Percentiles rank a stretch among this genome's conserved stretches.
Conservation (phyloP, 2,797 vertebrate species). For the Atherinosoma microstoma region DNA sequence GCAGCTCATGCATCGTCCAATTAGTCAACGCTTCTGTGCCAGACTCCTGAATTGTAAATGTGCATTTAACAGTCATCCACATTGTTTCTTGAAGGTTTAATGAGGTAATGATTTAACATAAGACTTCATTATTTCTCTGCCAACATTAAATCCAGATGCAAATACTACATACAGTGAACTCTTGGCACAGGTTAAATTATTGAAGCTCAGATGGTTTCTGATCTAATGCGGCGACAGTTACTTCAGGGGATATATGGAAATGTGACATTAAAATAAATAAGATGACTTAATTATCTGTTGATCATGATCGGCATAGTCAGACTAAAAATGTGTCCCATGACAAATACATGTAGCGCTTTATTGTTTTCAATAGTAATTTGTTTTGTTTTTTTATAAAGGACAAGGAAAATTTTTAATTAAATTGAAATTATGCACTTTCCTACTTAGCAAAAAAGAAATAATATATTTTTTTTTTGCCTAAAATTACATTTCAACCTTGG, state of each 20-base stretch:
- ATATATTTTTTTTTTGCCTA: too few relatives aligned
- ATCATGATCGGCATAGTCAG: neutral
- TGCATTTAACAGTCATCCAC: constrained; percentile 47
- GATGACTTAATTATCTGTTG: constrained; percentile 14
- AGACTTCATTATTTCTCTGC: constrained; percentile 50
- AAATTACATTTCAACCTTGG: too few relatives aligned
- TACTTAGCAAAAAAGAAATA: too few relatives aligned
- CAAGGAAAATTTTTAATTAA: too few relatives aligned
- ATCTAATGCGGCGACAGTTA: constrained; percentile 25
- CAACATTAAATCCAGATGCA: constrained; percentile 33
- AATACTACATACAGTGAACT: constrained; percentile 6
- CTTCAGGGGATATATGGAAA: constrained; percentile 4
- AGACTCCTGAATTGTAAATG: constrained; percentile 46
- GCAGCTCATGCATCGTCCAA: constrained; percentile 51
- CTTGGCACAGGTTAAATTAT: constrained; percentile 59
- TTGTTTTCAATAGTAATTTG: neutral
- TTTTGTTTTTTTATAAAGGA: too few relatives aligned
- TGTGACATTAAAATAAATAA: constrained; percentile 26
- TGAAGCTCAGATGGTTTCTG: constrained; percentile 36
- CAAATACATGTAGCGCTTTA: neutral
- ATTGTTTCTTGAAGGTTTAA: constrained; percentile 53
- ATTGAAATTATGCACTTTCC: too few relatives aligned
- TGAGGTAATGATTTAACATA: constrained; percentile 55
- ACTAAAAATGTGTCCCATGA: neutral
- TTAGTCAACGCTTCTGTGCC: constrained; percentile 32